phyloP scores from a whole-genome alignment of 2,113 vertebrate species.

The Apeltes quadracus region DNA sequence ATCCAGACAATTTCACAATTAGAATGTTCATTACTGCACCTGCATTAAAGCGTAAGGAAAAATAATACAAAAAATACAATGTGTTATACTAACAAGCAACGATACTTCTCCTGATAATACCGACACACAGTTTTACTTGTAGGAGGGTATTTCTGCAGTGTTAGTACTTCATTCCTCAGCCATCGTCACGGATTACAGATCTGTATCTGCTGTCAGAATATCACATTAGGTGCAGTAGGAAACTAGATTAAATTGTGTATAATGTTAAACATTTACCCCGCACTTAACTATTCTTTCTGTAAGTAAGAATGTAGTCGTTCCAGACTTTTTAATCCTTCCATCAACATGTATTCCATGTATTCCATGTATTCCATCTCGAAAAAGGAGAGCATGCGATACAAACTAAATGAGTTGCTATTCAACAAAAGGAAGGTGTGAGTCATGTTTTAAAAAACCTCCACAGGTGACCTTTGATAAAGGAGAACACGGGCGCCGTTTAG shows the following conservation, averaged over 20 bases:
- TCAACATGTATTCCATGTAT: neutral
- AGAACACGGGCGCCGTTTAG: slow-evolving; percentile 27
- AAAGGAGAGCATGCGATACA: too few relatives aligned
- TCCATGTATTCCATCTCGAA: too few relatives aligned
- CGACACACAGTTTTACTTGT: neutral
- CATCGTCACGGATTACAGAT: neutral
- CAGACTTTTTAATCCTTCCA: neutral
- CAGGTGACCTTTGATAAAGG: slow-evolving; percentile 13
- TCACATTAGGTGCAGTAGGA: neutral
- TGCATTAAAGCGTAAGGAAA: neutral
- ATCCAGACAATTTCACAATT: neutral
- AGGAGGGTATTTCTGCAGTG: neutral
- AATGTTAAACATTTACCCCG: neutral
- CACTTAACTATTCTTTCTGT: neutral
- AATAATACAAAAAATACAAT: neutral
- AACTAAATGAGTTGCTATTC: neutral
- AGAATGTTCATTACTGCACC: neutral
- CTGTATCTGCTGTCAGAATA: neutral
- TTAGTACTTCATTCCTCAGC: neutral
- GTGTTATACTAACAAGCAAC: neutral
- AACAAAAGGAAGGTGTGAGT: neutral
- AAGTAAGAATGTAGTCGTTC: slow-evolving; percentile 7
- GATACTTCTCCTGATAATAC: neutral
- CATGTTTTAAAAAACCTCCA: slow-evolving; percentile 13
- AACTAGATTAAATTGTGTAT: slow-evolving; percentile 5